Evolutionary conservation across 2,113 vertebrate genomes (phyloP), one percentile per base, ranked within the genome.

Genomic region (Danionella cerebrum): DNA sequence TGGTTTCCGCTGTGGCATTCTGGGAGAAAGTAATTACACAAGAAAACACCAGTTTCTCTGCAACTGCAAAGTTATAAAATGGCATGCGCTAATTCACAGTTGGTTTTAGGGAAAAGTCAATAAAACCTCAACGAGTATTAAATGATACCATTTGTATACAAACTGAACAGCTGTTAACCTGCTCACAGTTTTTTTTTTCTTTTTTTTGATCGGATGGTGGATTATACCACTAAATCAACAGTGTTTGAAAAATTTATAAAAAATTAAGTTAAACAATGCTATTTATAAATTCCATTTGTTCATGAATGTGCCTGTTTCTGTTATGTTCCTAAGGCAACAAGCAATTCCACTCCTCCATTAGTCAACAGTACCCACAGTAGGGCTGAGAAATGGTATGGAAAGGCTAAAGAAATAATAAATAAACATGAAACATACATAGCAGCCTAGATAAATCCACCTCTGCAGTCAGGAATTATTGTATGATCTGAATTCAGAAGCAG

Each of bases 251-350:
- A 31, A 31, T n/a, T n/a, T n/a, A n/a, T n/a, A 31, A 3, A 31
- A 31, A 33, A 33, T 9, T 6, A 33, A 33, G 5, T 6, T 33
- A 33, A 33, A 33, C 9, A 33, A 6, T 5, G 9, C 5, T 33
- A 39, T 62, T 62, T 62, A 38, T 24, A 71, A 74, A 69, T 72
- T 71, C 75, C 55, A 75, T 76, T 77, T 31, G 80, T 80, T 82
- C 68, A 82, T 80, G 84, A 83, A 80, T 29, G 70, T 75, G 75
- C 78, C 71, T 72, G 79, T 83, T 79, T 86, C 78, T 83, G 68
- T 85, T 82, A 82, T 78, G 81, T 84, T 84, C 80, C 81, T 76
- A 84, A 78, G 80, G 80, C 70, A 86, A 84, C 82, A 45, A 50
- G 52, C 58, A 83, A 80, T 83, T 83, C 75, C 74, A 67, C 73